Evolutionary conservation across 2,113 vertebrate species (phyloP).

Genomic region (Heloderma charlesbogerti): DNA sequence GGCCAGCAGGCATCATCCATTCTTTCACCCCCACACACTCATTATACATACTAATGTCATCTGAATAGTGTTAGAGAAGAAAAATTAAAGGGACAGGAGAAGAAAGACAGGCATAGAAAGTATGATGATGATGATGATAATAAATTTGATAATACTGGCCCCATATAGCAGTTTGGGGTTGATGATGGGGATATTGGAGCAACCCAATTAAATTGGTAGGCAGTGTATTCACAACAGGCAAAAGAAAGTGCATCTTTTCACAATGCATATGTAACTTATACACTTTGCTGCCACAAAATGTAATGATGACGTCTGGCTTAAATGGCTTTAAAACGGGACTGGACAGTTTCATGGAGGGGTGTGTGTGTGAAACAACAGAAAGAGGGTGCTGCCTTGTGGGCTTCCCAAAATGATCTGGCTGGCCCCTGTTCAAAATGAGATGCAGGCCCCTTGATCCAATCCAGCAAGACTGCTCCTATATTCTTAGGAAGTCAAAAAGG

Average conservation of each 20-base stretch:
- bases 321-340: not conserved
- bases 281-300: not conserved
- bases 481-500: not conserved
- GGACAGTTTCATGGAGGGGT: not conserved
- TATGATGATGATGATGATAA: too few relatives aligned
- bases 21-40: not conserved
- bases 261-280: not conserved
- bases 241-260: not conserved
- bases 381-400: not conserved
- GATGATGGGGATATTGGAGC: not conserved
- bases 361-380: not conserved
- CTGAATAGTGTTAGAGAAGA: not conserved
- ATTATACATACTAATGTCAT: not conserved
- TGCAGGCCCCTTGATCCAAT: not conserved
- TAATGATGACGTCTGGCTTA: not conserved
- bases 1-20: not conserved
- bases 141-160: too few relatives aligned
- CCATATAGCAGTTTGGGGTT: not conserved
- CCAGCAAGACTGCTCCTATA: not conserved
- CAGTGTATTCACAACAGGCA: not conserved
- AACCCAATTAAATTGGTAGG: not conserved
- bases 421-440: not conserved
- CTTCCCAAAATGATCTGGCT: not conserved
- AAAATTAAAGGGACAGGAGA: not conserved
- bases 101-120: not conserved